Evolutionary conservation across 53 echinoderm and acorn worm genomes (phyloP), one percentile per base, ranked within the genome.

Genomic region (Paelopatides confundens): DNA sequence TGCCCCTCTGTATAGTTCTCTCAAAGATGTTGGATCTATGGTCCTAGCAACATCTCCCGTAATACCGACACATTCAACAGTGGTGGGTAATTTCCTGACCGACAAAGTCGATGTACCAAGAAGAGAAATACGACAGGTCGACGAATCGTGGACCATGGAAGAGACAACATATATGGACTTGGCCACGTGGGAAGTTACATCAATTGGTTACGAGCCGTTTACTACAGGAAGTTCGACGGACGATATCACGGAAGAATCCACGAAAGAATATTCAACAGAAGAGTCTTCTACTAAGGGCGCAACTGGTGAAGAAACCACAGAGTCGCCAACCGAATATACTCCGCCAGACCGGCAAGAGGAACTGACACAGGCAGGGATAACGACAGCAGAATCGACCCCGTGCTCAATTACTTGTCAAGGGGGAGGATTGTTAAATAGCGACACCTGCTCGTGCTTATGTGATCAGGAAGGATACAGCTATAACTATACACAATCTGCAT

Each of bases 11-110:
- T 58, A 18, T 58, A 5, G 58, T 21, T 58, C 58, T 5, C 15
- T 23, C 18, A 23, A 15, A 21, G 58, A 58, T 23, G n/a, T 6
- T 21, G 58, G n/a, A 6, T 74, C 74, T 21, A 23, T 74, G 35
- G 74, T 74, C 40, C 40, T 74, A 8, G 27, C 74, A 5, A 74
- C 74, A 1, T 74, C 74, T 12, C 21, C 46, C 23, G 29, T 46
- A 1, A 39, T 74, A 13, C 74, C 74, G 74, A 40, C 74, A 26
- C 39, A 14, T 9, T 13, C 40, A 40, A 7, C 47, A 12, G 40
- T 74, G 74, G 18, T 74, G n/a, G 28, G 74, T 74, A 46, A 74
- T 40, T 74, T 74, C 29, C 47, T 74, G 24, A 40, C 43, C 5
- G 28, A 40, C 39, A 39, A 74, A 12, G 4, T 26, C 6, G 37